phyloP scores from a whole-genome alignment of 2,888 invertebrate genomes.

The Tethea ocularis region DNA sequence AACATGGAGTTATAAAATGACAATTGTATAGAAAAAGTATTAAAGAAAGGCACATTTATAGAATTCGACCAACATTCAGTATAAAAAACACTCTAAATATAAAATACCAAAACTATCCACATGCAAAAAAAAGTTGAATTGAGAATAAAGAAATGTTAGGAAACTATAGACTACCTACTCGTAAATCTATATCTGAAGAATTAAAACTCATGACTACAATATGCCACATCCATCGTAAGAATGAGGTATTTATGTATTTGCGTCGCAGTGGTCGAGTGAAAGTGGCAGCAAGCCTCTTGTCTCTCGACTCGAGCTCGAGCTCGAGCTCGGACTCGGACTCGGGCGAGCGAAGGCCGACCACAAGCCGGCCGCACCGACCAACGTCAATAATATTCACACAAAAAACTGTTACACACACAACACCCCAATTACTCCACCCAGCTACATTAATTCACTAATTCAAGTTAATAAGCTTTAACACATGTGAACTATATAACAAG shows the following conservation, averaged over 20 bases:
- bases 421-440: constrained; percentile 7
- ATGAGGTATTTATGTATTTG: constrained; percentile 49
- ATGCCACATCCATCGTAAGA: constrained; percentile 57
- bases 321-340: background rate
- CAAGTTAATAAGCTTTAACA: constrained; percentile 1
- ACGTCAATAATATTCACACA: constrained; percentile 60
- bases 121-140: too few relatives aligned
- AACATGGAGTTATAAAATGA: constrained; percentile 34
- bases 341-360: constrained; percentile 74
- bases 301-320: constrained; percentile 28
- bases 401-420: constrained; percentile 35
- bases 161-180: too few relatives aligned
- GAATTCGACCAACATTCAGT: too few relatives aligned
- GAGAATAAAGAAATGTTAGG: too few relatives aligned
- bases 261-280: constrained; percentile 69
- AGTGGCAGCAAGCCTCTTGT: constrained; percentile 73
- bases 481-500: background rate
- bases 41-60: too few relatives aligned
- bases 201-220: constrained; percentile 21
- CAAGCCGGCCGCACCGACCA: constrained; percentile 54
- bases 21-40: background rate
- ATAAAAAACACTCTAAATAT: too few relatives aligned
- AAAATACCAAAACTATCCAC: too few relatives aligned
- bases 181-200: background rate
- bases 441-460: constrained; percentile 6